Evolutionary conservation across 2,797 vertebrate species (phyloP), one percentile per base, ranked within the genome.

Genomic region (Ceryle rudis): DNA sequence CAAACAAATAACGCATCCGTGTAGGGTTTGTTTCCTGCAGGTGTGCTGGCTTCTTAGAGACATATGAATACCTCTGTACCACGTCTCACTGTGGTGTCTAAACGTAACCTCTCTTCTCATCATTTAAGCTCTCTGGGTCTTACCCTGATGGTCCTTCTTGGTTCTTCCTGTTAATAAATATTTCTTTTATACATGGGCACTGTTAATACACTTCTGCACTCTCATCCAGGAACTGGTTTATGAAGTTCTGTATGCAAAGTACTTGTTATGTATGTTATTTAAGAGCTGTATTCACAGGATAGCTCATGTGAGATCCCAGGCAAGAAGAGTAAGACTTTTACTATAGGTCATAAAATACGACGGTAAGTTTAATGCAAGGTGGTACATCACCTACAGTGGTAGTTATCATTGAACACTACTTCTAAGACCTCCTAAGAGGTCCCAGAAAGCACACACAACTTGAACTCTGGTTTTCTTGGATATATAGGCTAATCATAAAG

Each of bases 21-120:
- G 39, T 28, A 39, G 7, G 17, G 28, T 72, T 52, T 51, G 57
- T 72, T 79, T 72, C 35, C 51, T 81, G 16, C 66, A 55, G 4
- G 29, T 41, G 35, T 61, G 29, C 60, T 19, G 62, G 4, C 60
- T 62, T 44, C 55, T 51, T 47, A 9, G 58, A 31, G 39, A 20
- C 26, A 52, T 54, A 2, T 21, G 22, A 77, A 9, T 13, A 28
- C 15, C 25, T 71, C 81, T 33, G 3, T 26, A 5, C 13, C 6
- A 3, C 0, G 0, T 49, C 49, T 90, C 20, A 2, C 39, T 26
- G 17, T 0, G 0, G 2, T 3, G 6, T 78, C n/a, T 44, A n/a
- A 35, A 16, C 17, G 8, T 14, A 42, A 9, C 29, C 10, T 72
- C 26, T 31, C 14, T 39, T 44, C 29, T 62, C 7, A 1, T 28